These are phyloP conservation scores for Notarius lentiginosus DNA, from an alignment of 2,113 vertebrate genomes.

Conservation along the genomic window DNA sequence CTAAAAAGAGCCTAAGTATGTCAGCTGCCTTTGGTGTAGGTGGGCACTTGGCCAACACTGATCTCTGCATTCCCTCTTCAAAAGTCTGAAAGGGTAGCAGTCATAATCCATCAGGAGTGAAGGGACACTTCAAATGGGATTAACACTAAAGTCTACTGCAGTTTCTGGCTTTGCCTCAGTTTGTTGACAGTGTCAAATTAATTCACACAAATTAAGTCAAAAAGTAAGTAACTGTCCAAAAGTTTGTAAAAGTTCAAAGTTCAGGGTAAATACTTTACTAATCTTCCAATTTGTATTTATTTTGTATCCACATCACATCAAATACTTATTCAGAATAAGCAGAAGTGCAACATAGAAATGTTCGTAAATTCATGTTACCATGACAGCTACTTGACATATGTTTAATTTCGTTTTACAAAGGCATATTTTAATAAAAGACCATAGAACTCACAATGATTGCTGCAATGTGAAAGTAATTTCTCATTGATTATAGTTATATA, in stretches of 20 bases:
- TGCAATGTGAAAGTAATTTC: background rate
- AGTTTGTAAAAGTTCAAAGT: background rate
- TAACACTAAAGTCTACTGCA: slow-evolving; percentile 48
- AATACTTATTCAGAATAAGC: background rate
- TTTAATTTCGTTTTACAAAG: background rate
- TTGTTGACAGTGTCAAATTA: slow-evolving; percentile 38
- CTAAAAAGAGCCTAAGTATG: slow-evolving; percentile 53
- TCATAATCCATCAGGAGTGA: slow-evolving; percentile 69
- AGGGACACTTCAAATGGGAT: slow-evolving; percentile 57
- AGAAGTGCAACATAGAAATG: background rate
- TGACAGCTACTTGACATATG: background rate
- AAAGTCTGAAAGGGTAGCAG: slow-evolving; percentile 68
- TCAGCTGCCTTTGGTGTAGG: slow-evolving; percentile 58
- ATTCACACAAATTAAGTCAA: slow-evolving; percentile 30
- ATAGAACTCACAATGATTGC: background rate
- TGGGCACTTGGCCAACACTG: slow-evolving; percentile 64
- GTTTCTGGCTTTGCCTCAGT: slow-evolving; percentile 48
- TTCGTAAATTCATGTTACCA: background rate
- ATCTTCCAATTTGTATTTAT: background rate
- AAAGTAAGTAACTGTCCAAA: slow-evolving; percentile 28
- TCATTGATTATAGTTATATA: background rate
- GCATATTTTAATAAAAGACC: background rate
- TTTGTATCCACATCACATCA: background rate
- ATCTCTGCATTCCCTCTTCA: slow-evolving; percentile 47
- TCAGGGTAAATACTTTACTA: background rate